Evolutionary conservation across 2,797 vertebrate genomes (phyloP).

Genomic region (Cryptoblepharus egeriae): DNA sequence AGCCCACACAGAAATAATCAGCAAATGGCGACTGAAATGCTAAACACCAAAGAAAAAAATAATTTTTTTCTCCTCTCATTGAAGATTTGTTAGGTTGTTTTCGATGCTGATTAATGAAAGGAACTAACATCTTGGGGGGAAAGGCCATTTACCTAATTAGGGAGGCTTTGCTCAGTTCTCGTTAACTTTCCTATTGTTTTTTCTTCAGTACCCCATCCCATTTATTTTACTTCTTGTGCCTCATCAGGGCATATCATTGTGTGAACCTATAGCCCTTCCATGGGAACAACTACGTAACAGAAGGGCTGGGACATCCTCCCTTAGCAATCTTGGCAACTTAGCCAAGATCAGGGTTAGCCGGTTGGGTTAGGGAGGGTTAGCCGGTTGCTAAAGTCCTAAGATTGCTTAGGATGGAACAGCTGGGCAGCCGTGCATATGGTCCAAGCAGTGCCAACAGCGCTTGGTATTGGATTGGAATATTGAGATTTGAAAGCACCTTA

Average conservation of each 20-base stretch:
- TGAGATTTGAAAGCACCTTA: too few species aligned
- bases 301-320: too few species aligned
- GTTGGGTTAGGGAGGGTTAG: too few species aligned
- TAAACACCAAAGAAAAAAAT: background rate
- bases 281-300: too few species aligned
- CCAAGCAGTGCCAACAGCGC: too few species aligned
- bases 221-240: background rate
- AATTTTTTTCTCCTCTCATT: conserved; percentile 8
- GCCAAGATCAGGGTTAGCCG: too few species aligned
- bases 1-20: conserved; percentile 9
- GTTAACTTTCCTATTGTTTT: background rate
- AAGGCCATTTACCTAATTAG: background rate
- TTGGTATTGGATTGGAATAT: too few species aligned
- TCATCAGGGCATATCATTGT: background rate
- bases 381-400: too few species aligned
- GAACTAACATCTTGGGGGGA: background rate
- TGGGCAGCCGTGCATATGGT: too few species aligned
- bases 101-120: conserved; percentile 20
- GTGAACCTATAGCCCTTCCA: too few species aligned
- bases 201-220: background rate
- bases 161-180: background rate
- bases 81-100: conserved; percentile 24
- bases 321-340: too few species aligned
- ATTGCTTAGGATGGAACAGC: too few species aligned
- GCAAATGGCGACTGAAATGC: background rate